Evolutionary conservation across 2,797 vertebrate genomes (phyloP), one percentile per base, ranked within the genome.

Genomic region (Tokudaia tokunoshimensis): DNA sequence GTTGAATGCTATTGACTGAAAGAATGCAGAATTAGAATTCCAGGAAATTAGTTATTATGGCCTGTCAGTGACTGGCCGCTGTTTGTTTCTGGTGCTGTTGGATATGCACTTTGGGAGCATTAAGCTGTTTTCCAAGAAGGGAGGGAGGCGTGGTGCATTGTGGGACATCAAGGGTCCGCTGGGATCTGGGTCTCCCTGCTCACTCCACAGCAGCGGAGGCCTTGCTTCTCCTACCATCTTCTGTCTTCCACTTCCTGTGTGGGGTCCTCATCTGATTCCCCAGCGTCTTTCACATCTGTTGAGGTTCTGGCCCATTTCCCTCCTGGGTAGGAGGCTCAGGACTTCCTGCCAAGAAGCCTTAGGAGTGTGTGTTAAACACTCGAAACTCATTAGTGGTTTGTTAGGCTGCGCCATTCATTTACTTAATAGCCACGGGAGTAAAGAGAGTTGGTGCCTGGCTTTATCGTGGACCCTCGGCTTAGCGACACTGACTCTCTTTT

Each of bases 31-130:
- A 44, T 70, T 74, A 12, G 34, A 52, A 26, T 70, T 94, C 74
- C 93, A 92, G 91, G 89, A 97, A 95, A 70, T 65, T n/a, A 85
- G 84, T 37, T 70, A n/a, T 74, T 59, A 6, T 31, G 67, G 85
- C 78, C n/a, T 22, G 31, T 52, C 37, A 89, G 14, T 0, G 14
- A 57, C 50, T 14, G 81, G 44, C 75, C 37, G 17, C 26, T 26
- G 90, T 67, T 19, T 17, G 47, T 65, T 84, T 63, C 6, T 37
- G n/a, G 65, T 12, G 29, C 4, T 0, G 63, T 1, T 20, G 50
- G 63, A n/a, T 29, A 20, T 4, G 4, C 37, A 44, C 47, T 2
- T 6, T 0, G 7, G 15, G 70, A 55, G 14, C 57, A 52, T 31
- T 15, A 11, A 55, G 63, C 70, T 9, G 12, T 37, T 50, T 85